Percentiles rank a stretch among this genome's conserved stretches.
Conservation (phyloP, 2,888 invertebrate genomes). For the Heliconius hortense region DNA sequence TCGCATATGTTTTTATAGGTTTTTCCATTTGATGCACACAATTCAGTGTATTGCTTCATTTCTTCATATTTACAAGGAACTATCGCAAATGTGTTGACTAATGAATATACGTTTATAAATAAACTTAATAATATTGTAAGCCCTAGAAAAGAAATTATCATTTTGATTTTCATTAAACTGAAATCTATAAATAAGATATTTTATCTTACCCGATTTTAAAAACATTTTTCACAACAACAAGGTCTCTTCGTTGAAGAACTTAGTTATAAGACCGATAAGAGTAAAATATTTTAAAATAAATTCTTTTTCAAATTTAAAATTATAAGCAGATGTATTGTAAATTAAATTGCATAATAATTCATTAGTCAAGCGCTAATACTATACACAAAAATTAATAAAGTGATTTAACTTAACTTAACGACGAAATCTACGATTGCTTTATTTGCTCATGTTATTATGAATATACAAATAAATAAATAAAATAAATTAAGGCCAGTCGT, state of each 20-base stretch:
- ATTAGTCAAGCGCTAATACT: slow-evolving; percentile 23
- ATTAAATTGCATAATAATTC: slow-evolving; percentile 23
- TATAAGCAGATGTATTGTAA: background rate
- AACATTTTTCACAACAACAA: background rate
- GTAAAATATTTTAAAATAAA: background rate
- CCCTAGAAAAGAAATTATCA: background rate
- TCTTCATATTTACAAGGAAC: background rate
- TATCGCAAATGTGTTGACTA: background rate
- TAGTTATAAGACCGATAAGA: background rate
- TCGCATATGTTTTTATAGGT: slow-evolving; percentile 19
- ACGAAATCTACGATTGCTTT: background rate
- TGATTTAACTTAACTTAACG: background rate
- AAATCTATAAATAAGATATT: background rate
- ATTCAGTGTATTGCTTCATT: background rate
- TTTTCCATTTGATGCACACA: slow-evolving; percentile 21
- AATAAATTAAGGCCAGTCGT: too few relatives aligned
- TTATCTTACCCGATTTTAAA: background rate
- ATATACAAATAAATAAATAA: too few relatives aligned
- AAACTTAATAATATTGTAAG: background rate
- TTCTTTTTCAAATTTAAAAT: background rate
- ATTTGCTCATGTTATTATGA: background rate
- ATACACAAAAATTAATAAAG: slow-evolving; percentile 15
- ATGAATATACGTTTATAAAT: background rate
- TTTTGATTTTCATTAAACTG: background rate
- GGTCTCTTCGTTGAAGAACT: background rate